Evolutionary conservation across 2,888 invertebrate genomes (phyloP), one percentile per base, ranked within the genome.

Genomic region (Xanthostigma xanthostigma): DNA sequence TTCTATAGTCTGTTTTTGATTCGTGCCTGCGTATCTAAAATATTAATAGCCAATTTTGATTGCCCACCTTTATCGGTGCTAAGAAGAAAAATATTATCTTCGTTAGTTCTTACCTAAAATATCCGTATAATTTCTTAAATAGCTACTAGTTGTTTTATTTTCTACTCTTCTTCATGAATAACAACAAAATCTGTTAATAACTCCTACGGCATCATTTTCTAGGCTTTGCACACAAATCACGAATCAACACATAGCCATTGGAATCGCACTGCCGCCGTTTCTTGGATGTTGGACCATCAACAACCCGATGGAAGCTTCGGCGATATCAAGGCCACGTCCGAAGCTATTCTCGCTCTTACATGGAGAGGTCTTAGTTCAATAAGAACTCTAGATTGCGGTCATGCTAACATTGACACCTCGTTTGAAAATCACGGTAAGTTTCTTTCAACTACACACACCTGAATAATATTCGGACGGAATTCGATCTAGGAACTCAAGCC

Each of bases 251-350:
- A 72, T 44, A 72, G 72, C 10, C 71, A 75, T 60, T 90, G 89
- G 88, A 88, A 88, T 61, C 76, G 80, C 53, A 80, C 85, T 0
- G 80, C 83, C 0, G 88, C 89, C 0, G 73, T 84, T 11, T 73
- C 76, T 52, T 89, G 85, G 78, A 73, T 90, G 40, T 71, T 82
- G 49, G 75, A 76, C 56, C 74, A 81, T 12, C 90, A 90, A 65
- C 74, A 75, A 52, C 69, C 77, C 0, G 86, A 86, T 58, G 90
- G 90, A 5, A 86, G 87, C 0, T 90, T 88, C 73, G 83, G 81
- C 1, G 79, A 79, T 49, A 73, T 84, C 2, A 79, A 81, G 2
- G 71, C 78, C 40, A 88, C 88, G 0, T 84, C 87, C 0, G 86
- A 88, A 50, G 84, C 85, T 0, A 76, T 87, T 0, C 72, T 89